Conservation (phyloP, 1,140 invertebrate genomes). For the Ganaspis sp. region DNA sequence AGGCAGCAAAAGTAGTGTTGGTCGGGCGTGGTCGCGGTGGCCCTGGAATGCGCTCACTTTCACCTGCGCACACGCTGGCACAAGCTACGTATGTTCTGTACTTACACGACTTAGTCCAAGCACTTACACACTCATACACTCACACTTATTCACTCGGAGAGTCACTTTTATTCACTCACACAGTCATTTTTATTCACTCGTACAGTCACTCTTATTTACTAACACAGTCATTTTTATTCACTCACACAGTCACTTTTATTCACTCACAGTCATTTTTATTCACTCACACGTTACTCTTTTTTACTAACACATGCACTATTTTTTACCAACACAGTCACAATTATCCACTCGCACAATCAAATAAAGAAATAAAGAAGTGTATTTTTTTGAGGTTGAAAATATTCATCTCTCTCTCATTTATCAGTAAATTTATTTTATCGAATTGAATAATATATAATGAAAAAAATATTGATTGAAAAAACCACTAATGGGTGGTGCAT, state of each 20-base stretch:
- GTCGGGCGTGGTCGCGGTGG: slow-evolving; percentile 75
- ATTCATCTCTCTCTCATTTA: too few species aligned
- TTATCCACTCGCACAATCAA: too few species aligned
- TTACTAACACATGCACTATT: too few species aligned
- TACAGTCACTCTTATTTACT: slow-evolving; percentile 36
- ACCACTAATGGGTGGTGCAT: too few species aligned
- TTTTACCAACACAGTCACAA: too few species aligned
- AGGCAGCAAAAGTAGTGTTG: slow-evolving; percentile 56
- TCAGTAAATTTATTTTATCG: too few species aligned
- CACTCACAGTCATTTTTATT: slow-evolving; percentile 36
- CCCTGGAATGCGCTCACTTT: slow-evolving; percentile 78
- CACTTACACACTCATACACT: slow-evolving; percentile 37
- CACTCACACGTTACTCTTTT: too few species aligned
- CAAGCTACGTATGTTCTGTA: slow-evolving; percentile 54
- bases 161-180: slow-evolving; percentile 31
- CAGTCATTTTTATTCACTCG: slow-evolving; percentile 41
- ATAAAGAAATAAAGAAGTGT: too few species aligned
- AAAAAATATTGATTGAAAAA: too few species aligned
- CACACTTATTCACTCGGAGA: slow-evolving; percentile 45
- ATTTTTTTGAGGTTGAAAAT: too few species aligned
- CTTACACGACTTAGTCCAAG: slow-evolving; percentile 39
- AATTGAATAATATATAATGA: too few species aligned
- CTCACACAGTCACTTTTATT: slow-evolving; percentile 39
- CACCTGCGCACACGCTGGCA: slow-evolving; percentile 64
- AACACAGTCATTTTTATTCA: slow-evolving; percentile 39